A percentile compares a stretch with the other conserved stretches of the same genome.
Conservation (phyloP, 2,888 invertebrate genomes). For the Campopleginae sp. region DNA sequence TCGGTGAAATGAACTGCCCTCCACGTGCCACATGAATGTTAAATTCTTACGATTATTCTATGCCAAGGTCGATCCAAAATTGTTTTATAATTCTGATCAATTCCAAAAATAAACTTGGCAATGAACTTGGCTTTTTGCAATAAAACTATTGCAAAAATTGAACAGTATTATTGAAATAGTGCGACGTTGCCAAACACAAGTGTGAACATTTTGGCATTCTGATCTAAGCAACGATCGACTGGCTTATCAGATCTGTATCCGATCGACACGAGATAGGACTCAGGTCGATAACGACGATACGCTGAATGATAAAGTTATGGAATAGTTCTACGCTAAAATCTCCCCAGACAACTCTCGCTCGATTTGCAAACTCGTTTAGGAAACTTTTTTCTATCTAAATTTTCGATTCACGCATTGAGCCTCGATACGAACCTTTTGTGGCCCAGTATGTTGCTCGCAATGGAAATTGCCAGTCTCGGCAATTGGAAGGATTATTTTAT, state of each 20-base stretch:
- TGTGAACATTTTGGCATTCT: not conserved
- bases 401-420: no score
- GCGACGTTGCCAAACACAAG: not conserved
- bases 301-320: conserved; percentile 17
- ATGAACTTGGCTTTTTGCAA: no score
- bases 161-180: no score
- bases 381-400: not conserved
- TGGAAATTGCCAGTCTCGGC: not conserved
- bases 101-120: no score
- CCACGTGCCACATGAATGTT: no score
- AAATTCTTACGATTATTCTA: no score
- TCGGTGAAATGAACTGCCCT: no score
- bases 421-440: no score
- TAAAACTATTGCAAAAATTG: no score
- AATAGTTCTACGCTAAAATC: not conserved
- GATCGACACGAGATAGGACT: conserved; percentile 34
- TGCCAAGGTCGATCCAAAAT: no score
- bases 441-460: not conserved
- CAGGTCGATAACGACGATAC: conserved; percentile 41
- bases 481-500: not conserved
- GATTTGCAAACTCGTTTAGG: not conserved
- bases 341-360: not conserved
- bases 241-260: conserved; percentile 29
- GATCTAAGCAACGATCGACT: conserved; percentile 9
- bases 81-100: no score